These are phyloP conservation scores for Marasmarcha lunaedactyla DNA, from an alignment of 2,888 invertebrate species.

Conservation along the genomic window DNA sequence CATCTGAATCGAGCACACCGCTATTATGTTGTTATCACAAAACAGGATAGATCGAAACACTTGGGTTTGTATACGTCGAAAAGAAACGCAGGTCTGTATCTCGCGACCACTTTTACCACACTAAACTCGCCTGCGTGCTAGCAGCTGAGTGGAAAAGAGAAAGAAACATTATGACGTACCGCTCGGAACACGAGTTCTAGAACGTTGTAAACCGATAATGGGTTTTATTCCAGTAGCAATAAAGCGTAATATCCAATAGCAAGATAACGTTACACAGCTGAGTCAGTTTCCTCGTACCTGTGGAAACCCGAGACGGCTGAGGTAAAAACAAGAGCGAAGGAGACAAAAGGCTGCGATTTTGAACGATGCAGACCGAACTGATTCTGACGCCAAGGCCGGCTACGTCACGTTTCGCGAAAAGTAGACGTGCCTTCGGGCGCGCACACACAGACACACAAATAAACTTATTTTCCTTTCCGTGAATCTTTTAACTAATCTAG, in stretches of 20 bases:
- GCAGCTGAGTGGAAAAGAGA: constrained; percentile 55
- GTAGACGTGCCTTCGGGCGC: constrained; percentile 43
- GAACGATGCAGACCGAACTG: constrained; percentile 40
- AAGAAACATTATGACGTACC: constrained; percentile 48
- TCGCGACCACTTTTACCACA: constrained; percentile 50
- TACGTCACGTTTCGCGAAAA: constrained; percentile 57
- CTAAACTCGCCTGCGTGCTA: constrained; percentile 53
- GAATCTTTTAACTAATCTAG: too few species aligned
- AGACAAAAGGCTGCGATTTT: constrained; percentile 33
- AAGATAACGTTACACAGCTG: constrained; percentile 32
- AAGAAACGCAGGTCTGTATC: constrained; percentile 26
- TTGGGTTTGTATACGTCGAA: background rate
- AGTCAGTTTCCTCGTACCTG: constrained; percentile 55
- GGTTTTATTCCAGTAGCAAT: background rate
- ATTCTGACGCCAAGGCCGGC: constrained; percentile 56
- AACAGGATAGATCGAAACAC: background rate
- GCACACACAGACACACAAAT: too few species aligned
- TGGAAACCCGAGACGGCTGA: constrained; percentile 54
- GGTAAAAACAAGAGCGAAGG: constrained; percentile 48
- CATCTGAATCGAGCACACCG: too few species aligned
- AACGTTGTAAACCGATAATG: background rate
- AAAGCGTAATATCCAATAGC: background rate
- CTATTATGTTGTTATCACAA: background rate
- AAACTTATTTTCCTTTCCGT: constrained; percentile 34
- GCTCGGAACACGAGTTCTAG: constrained; percentile 19